phyloP scores from a whole-genome alignment of 2,113 vertebrate genomes.

The Chrysochloris asiatica region DNA sequence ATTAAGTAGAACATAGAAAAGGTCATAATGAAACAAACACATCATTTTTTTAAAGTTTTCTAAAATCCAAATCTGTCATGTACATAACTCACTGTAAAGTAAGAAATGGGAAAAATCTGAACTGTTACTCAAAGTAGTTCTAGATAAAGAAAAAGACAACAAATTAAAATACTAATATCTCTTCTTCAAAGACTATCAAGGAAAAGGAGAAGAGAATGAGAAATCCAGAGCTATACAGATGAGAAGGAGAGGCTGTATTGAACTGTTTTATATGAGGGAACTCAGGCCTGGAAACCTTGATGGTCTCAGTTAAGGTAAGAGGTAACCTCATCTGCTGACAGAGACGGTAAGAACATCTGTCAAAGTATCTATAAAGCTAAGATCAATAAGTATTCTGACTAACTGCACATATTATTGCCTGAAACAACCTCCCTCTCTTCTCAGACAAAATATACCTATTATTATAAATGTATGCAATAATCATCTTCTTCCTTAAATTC shows the following conservation, averaged over 20 bases:
- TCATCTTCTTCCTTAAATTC: not conserved
- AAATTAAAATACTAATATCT: not conserved
- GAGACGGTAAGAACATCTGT: not conserved
- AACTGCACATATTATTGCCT: not conserved
- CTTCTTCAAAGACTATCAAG: slow-evolving; percentile 9
- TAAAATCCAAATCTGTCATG: not conserved
- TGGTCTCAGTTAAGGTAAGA: not conserved
- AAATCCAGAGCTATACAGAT: not conserved
- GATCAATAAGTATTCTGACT: not conserved
- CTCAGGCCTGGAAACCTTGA: not conserved
- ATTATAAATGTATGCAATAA: not conserved
- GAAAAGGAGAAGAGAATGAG: not conserved
- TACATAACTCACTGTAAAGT: not conserved
- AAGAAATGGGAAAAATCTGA: not conserved
- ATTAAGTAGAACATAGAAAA: not conserved
- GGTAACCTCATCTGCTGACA: not conserved
- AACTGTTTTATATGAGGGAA: not conserved
- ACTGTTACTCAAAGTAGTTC: not conserved
- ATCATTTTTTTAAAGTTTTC: not conserved
- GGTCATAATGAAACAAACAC: not conserved
- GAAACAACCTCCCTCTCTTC: not conserved
- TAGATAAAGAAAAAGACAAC: not conserved
- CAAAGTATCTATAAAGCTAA: not conserved
- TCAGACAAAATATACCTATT: not conserved
- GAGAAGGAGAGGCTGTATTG: not conserved